Base-by-base conservation (phyloP, 2,888 invertebrate species). In the Sisyra terminalis region DNA sequence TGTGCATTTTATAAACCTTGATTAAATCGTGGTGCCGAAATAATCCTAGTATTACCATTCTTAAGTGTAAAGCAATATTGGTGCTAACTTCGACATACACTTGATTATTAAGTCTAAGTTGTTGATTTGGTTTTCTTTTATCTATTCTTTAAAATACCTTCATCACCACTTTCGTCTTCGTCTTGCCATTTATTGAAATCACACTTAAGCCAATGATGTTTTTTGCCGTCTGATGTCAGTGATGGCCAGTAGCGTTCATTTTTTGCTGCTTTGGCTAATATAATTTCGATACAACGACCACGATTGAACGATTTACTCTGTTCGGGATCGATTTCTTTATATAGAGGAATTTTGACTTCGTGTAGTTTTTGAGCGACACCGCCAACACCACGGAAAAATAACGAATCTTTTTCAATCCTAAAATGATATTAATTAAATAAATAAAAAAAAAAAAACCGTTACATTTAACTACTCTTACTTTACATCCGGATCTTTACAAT, bases 181-280 rank as follows among this genome's bases (percentile, higher is more conserved):
- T 96, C 96, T 65, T 78, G 80, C 96, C 94, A 97, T 67, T 93
- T 93, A 60, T 89, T 87, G 61, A 97, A 98, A 60, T 97, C 96
- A 53, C 93, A 83, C 70, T 94, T 96, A 53, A 97, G 71, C 81
- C 93, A 96, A 61, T 93, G 93, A 53, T 81, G 79, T 67, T 94
- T 94, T 62, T 79, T 80, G 55, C 79, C 83, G 53, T 86, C 86
- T 59, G 83, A 85, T 44, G 88, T 83, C 52, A 94, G 67, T 50
- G 82, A 70, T 42, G 89, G 81, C 94, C 94, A 96, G 61, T 78
- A 93, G 1, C 85, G 72, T 46, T 81, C 84, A 39, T 70, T 71
- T 49, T 71, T 70, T 48, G 65, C 65, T 36, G 57, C 67, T 61
- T 84, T 85, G 50, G 68, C 66, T 52, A 85, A 71, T 50, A 81